These are phyloP conservation scores for Linyphia triangularis DNA, from an alignment of 2,888 invertebrate genomes.

Conservation along the genomic window DNA sequence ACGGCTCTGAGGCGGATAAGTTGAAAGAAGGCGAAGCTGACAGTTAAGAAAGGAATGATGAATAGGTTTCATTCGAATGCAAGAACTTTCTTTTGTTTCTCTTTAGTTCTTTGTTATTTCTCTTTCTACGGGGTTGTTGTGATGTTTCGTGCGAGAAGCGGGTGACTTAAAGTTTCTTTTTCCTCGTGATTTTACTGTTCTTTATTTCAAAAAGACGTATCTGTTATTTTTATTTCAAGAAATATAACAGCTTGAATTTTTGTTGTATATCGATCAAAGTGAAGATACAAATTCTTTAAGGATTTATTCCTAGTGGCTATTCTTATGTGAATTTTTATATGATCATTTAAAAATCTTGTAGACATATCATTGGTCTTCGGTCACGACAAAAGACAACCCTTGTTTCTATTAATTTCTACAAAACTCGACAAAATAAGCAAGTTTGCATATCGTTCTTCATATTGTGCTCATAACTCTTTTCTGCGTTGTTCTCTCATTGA, in stretches of 20 bases:
- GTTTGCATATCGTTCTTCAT: too few relatives aligned
- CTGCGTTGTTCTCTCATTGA: too few relatives aligned
- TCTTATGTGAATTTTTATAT: too few relatives aligned
- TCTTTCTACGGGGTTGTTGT: background rate
- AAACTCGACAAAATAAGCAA: too few relatives aligned
- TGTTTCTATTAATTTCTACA: too few relatives aligned
- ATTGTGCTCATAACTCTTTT: too few relatives aligned
- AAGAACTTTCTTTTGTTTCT: conserved; percentile 20
- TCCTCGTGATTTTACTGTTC: background rate
- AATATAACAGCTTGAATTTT: background rate
- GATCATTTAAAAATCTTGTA: too few relatives aligned
- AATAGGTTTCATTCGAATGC: conserved; percentile 55
- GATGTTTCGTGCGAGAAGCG: background rate
- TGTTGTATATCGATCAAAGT: background rate
- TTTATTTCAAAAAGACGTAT: background rate
- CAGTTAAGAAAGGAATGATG: conserved; percentile 50
- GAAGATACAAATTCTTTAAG: too few relatives aligned
- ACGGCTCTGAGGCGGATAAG: background rate
- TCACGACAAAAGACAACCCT: too few relatives aligned
- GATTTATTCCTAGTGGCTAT: too few relatives aligned
- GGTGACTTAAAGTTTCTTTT: background rate
- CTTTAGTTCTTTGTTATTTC: background rate
- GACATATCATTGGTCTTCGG: too few relatives aligned
- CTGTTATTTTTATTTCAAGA: background rate
- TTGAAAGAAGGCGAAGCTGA: conserved; percentile 23